Conservation (phyloP, 1,140 invertebrate genomes). For the Calycopis cecrops region DNA sequence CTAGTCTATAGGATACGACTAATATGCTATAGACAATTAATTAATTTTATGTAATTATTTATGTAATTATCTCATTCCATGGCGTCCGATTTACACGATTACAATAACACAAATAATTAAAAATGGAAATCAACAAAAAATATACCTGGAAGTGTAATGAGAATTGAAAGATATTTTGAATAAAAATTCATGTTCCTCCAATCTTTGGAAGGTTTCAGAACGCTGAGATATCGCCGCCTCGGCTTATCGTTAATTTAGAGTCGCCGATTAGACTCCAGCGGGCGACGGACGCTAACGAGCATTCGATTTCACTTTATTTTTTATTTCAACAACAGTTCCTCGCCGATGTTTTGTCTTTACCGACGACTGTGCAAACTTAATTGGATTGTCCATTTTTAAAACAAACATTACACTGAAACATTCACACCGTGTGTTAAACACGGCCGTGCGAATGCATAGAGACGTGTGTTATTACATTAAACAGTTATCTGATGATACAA, state of each 20-base stretch:
- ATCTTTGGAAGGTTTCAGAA: constrained; percentile 62
- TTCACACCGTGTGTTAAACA: constrained; percentile 12
- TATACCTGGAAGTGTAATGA: neutral
- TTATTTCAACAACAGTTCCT: constrained; percentile 63
- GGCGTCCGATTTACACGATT: too few species aligned
- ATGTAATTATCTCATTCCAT: too few species aligned
- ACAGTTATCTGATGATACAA: neutral
- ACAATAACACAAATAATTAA: too few species aligned
- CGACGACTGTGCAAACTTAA: constrained; percentile 60
- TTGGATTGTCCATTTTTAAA: constrained; percentile 52
- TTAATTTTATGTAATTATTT: too few species aligned
- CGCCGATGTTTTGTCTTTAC: constrained; percentile 62
- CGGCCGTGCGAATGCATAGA: too few species aligned
- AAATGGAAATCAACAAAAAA: too few species aligned
- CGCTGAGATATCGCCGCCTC: constrained; percentile 60
- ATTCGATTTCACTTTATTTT: constrained; percentile 63
- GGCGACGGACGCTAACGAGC: constrained; percentile 69
- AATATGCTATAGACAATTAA: too few species aligned
- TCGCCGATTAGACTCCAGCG: constrained; percentile 61
- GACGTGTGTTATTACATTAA: too few species aligned
- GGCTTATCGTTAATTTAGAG: constrained; percentile 72
- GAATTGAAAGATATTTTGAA: constrained; percentile 43
- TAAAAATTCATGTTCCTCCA: constrained; percentile 59
- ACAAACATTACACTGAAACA: constrained; percentile 22
- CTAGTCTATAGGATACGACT: too few species aligned